phyloP scores from a whole-genome alignment of 2,113 vertebrate species.

The Lophius piscatorius region DNA sequence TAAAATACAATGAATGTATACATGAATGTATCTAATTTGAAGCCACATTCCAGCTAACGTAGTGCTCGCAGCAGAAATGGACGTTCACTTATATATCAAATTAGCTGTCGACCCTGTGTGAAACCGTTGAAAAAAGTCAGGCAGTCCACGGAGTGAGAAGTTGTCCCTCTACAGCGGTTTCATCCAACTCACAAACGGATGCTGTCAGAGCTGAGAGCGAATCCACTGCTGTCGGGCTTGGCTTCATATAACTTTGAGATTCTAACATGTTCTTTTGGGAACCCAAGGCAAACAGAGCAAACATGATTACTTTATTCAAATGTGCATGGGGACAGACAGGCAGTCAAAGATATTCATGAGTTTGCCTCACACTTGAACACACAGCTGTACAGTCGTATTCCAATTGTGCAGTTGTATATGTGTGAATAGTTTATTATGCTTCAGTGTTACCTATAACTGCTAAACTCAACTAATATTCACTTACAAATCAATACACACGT shows the following conservation, averaged over 20 bases:
- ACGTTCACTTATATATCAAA: conserved; percentile 3
- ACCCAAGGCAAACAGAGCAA: conserved; percentile 49
- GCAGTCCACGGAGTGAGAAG: conserved; percentile 8
- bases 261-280: conserved; percentile 48
- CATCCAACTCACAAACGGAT: conserved; percentile 14
- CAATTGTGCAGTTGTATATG: not conserved
- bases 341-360: conserved; percentile 5
- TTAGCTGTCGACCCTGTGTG: not conserved
- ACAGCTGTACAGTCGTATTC: not conserved
- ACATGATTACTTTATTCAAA: conserved; percentile 36
- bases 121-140: not conserved
- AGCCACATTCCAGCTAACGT: not conserved
- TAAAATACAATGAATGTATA: too few relatives aligned
- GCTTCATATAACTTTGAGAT: conserved; percentile 46
- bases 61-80: not conserved
- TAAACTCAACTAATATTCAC: too few relatives aligned
- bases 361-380: conserved; percentile 2
- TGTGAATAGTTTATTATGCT: not conserved
- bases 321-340: conserved; percentile 21
- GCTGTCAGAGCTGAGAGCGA: conserved; percentile 9
- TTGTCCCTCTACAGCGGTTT: conserved; percentile 9
- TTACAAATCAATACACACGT: too few relatives aligned
- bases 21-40: too few relatives aligned
- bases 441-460: too few relatives aligned
- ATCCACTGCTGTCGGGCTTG: conserved; percentile 36